Base-by-base conservation (phyloP, 2,113 vertebrate genomes). In the Rhinolophus sinicus region DNA sequence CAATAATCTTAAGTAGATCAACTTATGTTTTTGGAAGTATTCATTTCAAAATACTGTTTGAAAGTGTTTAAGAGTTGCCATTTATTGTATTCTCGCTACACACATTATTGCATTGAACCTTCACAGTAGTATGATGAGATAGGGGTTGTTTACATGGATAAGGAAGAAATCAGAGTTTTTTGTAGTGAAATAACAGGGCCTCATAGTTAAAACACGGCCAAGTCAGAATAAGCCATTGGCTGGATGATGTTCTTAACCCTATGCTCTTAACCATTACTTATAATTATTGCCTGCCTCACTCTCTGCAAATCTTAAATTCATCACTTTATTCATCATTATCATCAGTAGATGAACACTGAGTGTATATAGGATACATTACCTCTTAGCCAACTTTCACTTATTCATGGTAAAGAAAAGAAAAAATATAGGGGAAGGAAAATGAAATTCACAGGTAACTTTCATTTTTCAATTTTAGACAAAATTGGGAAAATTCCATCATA, bases 401-500 rank as follows among this genome's bases (percentile, higher is more conserved):
- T 69, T 90, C 19, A 47, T 28, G 19, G 33, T 60, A 80, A 91
- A 88, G 15, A 47, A 89, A 84, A 30, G 1, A 24, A 81, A 70
- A 87, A 50, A 72, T 40, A 67, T 10, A 30, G 35, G 28, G 12
- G 8, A 90, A 28, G 12, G 8, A 90, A 81, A 44, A 76, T 94
- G 38, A 88, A 93, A 64, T 62, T 19, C 3, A 22, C 30, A 62
- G 72, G 26, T 28, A 89, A 50, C 85, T 93, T 19, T 64, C 54
- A 65, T 44, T 86, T 95, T 93, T 86, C 8, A 88, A 64, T 82
- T 92, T 96, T 24, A 28, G 13, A 56, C 24, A 88, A 72, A 72
- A 88, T 22, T 88, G 15, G 15, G 3, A 67, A 90, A 81, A 52
- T 52, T 93, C 3, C 11, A 82, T 40, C 12, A 50, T 58, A 64